Conservation (phyloP, 2,888 invertebrate genomes). For the Zygothrica quintamaculata region DNA sequence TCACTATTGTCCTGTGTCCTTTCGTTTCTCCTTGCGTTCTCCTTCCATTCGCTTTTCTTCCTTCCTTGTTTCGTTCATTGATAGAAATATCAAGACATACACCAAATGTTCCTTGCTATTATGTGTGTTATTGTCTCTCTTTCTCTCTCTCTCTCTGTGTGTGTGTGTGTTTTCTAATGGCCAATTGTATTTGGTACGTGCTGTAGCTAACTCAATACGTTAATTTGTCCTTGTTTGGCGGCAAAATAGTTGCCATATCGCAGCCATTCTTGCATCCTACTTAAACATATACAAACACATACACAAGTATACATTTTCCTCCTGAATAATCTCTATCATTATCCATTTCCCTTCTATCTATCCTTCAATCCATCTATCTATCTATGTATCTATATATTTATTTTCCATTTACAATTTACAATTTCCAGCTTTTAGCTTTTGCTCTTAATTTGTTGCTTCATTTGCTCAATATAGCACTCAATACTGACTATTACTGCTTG, state of each 20-base stretch:
- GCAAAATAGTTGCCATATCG: slow-evolving; percentile 58
- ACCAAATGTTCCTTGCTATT: slow-evolving; percentile 4
- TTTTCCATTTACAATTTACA: slow-evolving; percentile 12
- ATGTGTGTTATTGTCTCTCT: background rate
- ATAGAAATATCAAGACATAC: slow-evolving; percentile 40
- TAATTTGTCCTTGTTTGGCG: slow-evolving; percentile 66
- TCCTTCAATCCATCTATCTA: too few relatives aligned
- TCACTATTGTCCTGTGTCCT: too few relatives aligned
- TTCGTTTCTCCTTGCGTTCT: too few relatives aligned
- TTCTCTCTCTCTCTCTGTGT: slow-evolving; percentile 2
- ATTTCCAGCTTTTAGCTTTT: slow-evolving; percentile 1
- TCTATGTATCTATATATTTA: too few relatives aligned
- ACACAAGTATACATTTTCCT: slow-evolving; percentile 26
- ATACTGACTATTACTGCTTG: too few relatives aligned
- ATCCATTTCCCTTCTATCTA: too few relatives aligned
- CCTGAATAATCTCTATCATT: too few relatives aligned
- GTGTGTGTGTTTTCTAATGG: slow-evolving; percentile 54
- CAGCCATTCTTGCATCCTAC: slow-evolving; percentile 42
- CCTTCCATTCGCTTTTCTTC: too few relatives aligned
- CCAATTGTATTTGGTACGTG: slow-evolving; percentile 65
- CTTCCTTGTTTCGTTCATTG: slow-evolving; percentile 17
- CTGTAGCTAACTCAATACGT: slow-evolving; percentile 63
- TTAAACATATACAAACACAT: too few relatives aligned
- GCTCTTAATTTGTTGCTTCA: slow-evolving; percentile 36
- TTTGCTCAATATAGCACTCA: slow-evolving; percentile 24